These are phyloP conservation scores for Syrrhaptes paradoxus DNA, from an alignment of 2,113 vertebrate species.

Conservation along the genomic window DNA sequence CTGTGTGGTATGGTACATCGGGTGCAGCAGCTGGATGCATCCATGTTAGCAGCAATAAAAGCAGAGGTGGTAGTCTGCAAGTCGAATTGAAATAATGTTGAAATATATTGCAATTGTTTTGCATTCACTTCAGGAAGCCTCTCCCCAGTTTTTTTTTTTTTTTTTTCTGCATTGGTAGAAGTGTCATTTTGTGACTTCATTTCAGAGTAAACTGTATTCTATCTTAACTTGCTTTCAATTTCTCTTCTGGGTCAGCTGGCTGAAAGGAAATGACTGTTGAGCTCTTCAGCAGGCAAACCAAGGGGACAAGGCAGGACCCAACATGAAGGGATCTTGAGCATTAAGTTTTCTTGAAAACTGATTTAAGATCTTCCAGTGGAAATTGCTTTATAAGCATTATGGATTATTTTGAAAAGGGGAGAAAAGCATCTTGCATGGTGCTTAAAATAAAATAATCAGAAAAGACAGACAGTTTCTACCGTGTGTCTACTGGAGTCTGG, in stretches of 20 bases:
- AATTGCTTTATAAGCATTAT: not conserved
- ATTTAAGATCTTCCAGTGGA: not conserved
- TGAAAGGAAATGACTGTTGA: not conserved
- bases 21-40: not conserved
- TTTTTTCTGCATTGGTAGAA: not conserved
- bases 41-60: not conserved
- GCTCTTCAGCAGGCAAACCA: not conserved
- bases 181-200: not conserved
- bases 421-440: not conserved
- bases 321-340: not conserved
- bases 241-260: not conserved
- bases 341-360: not conserved
- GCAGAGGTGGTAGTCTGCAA: not conserved
- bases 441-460: not conserved
- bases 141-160: not conserved
- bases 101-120: not conserved
- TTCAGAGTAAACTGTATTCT: not conserved
- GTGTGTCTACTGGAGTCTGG: not conserved
- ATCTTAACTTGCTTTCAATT: not conserved
- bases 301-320: not conserved
- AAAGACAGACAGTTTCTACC: not conserved
- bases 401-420: not conserved
- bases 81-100: not conserved
- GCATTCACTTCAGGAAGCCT: slow-evolving; percentile 7
- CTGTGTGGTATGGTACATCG: not conserved